Conservation (phyloP, 2,113 vertebrate genomes). For the Leucopsar rothschildi region DNA sequence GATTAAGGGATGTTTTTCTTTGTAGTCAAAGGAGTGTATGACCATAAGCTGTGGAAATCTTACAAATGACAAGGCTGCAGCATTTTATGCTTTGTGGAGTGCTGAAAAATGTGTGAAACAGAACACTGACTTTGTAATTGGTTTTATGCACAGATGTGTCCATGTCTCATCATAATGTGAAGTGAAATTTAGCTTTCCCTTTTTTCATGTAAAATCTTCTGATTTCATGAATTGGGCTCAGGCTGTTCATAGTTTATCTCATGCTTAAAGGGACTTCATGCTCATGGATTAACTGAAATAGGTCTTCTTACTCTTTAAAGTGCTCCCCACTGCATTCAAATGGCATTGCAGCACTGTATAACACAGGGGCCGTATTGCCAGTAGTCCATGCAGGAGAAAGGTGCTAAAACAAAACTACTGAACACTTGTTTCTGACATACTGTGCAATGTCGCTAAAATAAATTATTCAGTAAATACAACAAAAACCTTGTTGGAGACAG, state of each 20-base stretch:
- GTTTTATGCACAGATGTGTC: neutral
- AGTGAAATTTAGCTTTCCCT: neutral
- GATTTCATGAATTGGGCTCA: neutral
- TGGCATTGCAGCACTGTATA: neutral
- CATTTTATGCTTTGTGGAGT: neutral
- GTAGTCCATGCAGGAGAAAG: neutral
- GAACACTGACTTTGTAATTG: slow-evolving; percentile 21
- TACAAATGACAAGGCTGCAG: neutral
- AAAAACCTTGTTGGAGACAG: neutral
- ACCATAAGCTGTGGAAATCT: neutral
- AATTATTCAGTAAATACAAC: neutral
- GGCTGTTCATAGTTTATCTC: neutral
- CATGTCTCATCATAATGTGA: neutral
- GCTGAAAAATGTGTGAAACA: neutral
- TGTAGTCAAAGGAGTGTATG: neutral
- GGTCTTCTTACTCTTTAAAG: neutral
- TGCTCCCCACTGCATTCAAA: neutral
- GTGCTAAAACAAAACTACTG: neutral
- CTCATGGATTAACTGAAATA: neutral
- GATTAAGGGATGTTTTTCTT: neutral
- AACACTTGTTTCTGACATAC: neutral
- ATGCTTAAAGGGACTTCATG: neutral
- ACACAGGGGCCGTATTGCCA: neutral
- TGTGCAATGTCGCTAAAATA: neutral
- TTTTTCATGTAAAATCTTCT: neutral